These are phyloP conservation scores for Drosophila murphyi DNA, from an alignment of 1,140 invertebrate genomes.

Conservation along the genomic window DNA sequence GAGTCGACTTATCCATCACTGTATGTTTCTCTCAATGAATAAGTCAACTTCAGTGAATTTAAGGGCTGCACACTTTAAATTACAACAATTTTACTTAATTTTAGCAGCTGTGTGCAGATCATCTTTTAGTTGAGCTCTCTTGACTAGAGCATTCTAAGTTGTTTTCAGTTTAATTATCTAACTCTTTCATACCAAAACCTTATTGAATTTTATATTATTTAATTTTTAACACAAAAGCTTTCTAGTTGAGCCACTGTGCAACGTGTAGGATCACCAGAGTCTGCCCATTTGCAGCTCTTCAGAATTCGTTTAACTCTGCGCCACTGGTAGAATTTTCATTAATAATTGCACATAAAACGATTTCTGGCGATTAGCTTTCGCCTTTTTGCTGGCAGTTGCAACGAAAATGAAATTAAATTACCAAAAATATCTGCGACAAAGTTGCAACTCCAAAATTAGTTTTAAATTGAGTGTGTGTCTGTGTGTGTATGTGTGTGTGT, in stretches of 20 bases:
- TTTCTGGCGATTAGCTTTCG: constrained; percentile 65
- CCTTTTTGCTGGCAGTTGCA: constrained; percentile 35
- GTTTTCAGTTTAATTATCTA: too few species aligned
- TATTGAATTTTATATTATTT: too few species aligned
- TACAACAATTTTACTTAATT: not conserved
- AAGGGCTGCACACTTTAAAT: too few species aligned
- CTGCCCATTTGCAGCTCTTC: not conserved
- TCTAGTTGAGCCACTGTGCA: not conserved
- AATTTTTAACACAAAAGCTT: too few species aligned
- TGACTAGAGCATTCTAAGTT: too few species aligned
- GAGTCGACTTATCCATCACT: too few species aligned
- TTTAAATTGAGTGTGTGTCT: not conserved
- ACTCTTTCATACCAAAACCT: too few species aligned
- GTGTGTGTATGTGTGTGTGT: not conserved
- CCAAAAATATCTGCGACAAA: constrained; percentile 2
- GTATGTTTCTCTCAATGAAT: too few species aligned
- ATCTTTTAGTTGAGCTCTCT: too few species aligned
- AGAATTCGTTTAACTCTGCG: constrained; percentile 14
- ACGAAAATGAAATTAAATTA: constrained; percentile 55
- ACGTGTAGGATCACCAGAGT: not conserved
- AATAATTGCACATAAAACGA: constrained; percentile 70
- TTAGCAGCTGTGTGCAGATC: not conserved
- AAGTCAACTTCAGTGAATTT: too few species aligned
- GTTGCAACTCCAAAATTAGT: not conserved
- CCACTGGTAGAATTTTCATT: constrained; percentile 62